phyloP scores from a whole-genome alignment of 2,113 vertebrate species.

The human region DNA sequence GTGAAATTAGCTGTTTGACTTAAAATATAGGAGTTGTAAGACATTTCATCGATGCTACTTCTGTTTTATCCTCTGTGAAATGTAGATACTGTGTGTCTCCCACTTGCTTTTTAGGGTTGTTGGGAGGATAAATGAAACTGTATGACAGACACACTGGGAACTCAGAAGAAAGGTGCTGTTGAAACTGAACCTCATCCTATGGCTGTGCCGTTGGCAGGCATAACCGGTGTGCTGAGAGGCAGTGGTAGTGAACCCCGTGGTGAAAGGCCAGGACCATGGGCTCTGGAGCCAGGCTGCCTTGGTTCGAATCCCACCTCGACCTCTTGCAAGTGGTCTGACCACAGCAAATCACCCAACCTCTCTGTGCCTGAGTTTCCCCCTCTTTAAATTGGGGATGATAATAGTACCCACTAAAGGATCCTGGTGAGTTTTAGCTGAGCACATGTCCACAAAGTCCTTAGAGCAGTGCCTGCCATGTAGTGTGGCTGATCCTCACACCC shows the following conservation, averaged over 20 bases:
- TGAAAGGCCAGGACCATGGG: background rate
- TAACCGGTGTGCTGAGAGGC: background rate
- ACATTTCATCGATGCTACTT: background rate
- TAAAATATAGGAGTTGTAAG: background rate
- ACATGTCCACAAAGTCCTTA: background rate
- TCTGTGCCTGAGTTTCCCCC: slow-evolving; percentile 3
- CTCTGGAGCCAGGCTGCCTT: background rate
- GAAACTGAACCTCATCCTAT: background rate
- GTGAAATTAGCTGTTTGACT: background rate
- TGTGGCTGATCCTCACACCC: background rate
- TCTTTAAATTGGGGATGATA: background rate
- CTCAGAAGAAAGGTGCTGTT: slow-evolving; percentile 53
- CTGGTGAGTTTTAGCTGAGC: background rate
- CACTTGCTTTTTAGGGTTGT: slow-evolving; percentile 43
- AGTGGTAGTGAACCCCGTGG: background rate
- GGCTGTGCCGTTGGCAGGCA: background rate
- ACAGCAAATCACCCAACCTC: background rate
- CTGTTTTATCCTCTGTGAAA: background rate
- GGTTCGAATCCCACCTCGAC: background rate
- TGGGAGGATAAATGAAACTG: slow-evolving; percentile 42
- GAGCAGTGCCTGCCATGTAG: background rate
- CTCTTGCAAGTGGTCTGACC: background rate
- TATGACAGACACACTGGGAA: background rate
- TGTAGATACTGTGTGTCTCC: slow-evolving; percentile 42
- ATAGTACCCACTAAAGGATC: background rate